A percentile compares a stretch with the other conserved stretches of the same genome.
Conservation (phyloP, 2,888 invertebrate genomes). For the Ptychoptera albimana region DNA sequence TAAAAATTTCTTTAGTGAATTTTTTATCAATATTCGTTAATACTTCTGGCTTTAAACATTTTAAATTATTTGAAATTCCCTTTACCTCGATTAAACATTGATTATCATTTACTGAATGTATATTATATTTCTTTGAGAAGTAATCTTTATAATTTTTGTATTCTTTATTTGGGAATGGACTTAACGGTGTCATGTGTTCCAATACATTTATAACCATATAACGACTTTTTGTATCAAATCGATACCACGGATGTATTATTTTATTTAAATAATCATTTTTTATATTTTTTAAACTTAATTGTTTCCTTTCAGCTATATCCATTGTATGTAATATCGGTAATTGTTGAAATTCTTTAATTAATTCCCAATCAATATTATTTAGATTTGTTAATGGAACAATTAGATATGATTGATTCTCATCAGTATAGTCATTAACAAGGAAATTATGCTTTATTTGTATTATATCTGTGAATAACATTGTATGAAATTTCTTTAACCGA, state of each 20-base stretch:
- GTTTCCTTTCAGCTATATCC: slow-evolving; percentile 32
- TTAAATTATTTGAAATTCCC: slow-evolving; percentile 22
- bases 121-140: slow-evolving; percentile 54
- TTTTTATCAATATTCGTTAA: slow-evolving; percentile 21
- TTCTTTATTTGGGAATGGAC: slow-evolving; percentile 45
- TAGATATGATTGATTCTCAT: slow-evolving; percentile 37
- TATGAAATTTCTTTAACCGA: slow-evolving; percentile 47
- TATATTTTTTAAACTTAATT: slow-evolving; percentile 31
- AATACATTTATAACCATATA: slow-evolving; percentile 58
- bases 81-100: slow-evolving; percentile 76
- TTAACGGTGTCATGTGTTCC: slow-evolving; percentile 44
- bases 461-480: slow-evolving; percentile 56
- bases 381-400: slow-evolving; percentile 31
- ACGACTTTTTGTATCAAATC: slow-evolving; percentile 30
- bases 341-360: slow-evolving; percentile 33
- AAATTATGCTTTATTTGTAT: slow-evolving; percentile 46
- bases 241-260: slow-evolving; percentile 80
- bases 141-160: slow-evolving; percentile 55
- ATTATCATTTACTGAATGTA: slow-evolving; percentile 35
- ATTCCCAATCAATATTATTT: slow-evolving; percentile 42
- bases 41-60: slow-evolving; percentile 20
- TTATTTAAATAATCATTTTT: slow-evolving; percentile 47
- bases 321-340: slow-evolving; percentile 30
- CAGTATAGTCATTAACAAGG: slow-evolving; percentile 38
- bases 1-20: slow-evolving; percentile 43